These are phyloP conservation scores for Mustela lutreola DNA, from an alignment of 2,113 vertebrate species.

Conservation along the genomic window DNA sequence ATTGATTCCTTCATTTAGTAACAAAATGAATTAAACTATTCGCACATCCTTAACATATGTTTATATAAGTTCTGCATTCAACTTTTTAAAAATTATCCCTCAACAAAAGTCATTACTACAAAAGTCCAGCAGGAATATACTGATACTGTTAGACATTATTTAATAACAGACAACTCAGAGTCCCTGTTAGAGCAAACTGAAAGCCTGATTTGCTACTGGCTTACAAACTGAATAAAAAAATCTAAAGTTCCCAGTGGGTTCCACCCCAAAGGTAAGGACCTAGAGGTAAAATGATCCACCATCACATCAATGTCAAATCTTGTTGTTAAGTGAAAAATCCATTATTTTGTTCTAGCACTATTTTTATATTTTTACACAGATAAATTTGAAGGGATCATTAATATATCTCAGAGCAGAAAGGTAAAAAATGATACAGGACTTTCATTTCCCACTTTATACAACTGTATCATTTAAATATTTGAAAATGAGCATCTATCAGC, in stretches of 20 bases:
- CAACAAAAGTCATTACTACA: background rate
- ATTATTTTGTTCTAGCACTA: background rate
- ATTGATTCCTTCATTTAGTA: background rate
- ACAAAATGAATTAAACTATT: background rate
- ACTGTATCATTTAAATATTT: background rate
- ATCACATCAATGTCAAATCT: background rate
- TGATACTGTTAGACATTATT: background rate
- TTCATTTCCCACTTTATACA: background rate
- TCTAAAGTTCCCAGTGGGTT: background rate
- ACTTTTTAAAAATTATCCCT: conserved; percentile 19
- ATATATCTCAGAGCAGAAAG: background rate
- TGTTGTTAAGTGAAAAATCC: background rate
- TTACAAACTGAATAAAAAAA: background rate
- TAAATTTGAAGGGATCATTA: conserved; percentile 24
- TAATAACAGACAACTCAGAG: background rate
- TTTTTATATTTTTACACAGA: background rate
- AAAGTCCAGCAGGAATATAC: background rate
- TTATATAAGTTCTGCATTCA: background rate
- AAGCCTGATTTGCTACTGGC: background rate
- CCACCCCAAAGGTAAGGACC: background rate
- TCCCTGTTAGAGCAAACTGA: background rate
- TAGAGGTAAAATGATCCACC: background rate
- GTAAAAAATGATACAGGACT: background rate
- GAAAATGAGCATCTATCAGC: background rate
- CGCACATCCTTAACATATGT: background rate